These are phyloP conservation scores for Micrasema minimum DNA, from an alignment of 1,140 invertebrate genomes.

Conservation along the genomic window DNA sequence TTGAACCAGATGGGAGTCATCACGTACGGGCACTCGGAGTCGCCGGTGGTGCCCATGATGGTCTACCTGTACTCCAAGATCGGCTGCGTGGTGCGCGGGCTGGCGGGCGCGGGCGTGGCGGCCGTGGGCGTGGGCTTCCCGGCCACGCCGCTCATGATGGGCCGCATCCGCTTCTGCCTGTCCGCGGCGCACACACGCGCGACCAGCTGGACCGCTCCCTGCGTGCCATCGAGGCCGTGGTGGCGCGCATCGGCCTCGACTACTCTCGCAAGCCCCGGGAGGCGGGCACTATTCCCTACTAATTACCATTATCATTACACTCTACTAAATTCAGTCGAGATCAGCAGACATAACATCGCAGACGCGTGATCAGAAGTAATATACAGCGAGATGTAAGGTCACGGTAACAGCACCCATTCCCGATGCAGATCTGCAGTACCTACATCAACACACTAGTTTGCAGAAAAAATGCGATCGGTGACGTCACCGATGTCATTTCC, in stretches of 20 bases:
- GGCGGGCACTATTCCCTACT: conserved; percentile 71
- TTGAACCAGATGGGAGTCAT: conserved; percentile 94
- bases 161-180: conserved; percentile 94
- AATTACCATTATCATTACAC: no score
- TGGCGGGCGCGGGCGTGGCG: conserved; percentile 86
- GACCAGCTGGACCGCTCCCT: conserved; percentile 92
- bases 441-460: no score
- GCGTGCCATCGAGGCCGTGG: conserved; percentile 76
- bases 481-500: no score
- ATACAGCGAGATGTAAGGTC: no score
- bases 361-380: no score
- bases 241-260: conserved; percentile 75
- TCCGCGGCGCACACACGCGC: conserved; percentile 96
- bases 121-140: conserved; percentile 98
- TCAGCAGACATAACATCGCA: no score
- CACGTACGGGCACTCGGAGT: conserved; percentile 95
- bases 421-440: no score
- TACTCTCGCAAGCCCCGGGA: conserved; percentile 75
- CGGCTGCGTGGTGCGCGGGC: conserved; percentile 84
- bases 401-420: no score
- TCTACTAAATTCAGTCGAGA: neutral
- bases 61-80: conserved; percentile 95
- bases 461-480: no score
- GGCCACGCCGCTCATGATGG: conserved; percentile 95
- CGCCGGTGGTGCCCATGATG: conserved; percentile 95